Evolutionary conservation across 1,140 invertebrate species (phyloP).

Genomic region (Solenopsis invicta): DNA sequence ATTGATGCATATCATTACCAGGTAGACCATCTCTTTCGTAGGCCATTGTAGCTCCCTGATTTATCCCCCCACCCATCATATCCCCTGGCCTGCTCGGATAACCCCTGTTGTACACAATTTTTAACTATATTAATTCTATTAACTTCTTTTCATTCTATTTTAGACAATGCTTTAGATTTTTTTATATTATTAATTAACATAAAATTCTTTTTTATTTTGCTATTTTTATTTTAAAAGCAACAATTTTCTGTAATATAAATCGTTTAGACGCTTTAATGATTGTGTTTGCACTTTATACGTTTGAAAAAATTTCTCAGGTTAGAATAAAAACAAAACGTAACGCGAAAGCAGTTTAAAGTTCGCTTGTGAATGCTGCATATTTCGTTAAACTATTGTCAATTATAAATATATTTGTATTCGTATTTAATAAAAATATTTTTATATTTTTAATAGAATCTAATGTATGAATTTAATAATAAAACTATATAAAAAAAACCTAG

Average conservation of each 20-base stretch:
- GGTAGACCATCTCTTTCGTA: conserved; percentile 69
- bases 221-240: conserved; percentile 34
- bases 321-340: conserved; percentile 70
- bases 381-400: neutral
- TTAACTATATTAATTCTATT: conserved; percentile 66
- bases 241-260: conserved; percentile 10
- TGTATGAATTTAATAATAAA: neutral
- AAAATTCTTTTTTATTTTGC: neutral
- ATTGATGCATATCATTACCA: conserved; percentile 74
- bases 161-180: conserved; percentile 40
- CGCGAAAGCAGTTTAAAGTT: neutral
- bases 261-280: conserved; percentile 18
- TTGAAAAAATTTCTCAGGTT: conserved; percentile 61
- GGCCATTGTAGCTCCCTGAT: conserved; percentile 68
- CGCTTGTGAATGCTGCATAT: neutral
- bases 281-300: neutral
- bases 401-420: neutral
- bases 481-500: neutral
- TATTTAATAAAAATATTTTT: neutral
- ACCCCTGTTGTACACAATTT: conserved; percentile 72
- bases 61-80: conserved; percentile 71
- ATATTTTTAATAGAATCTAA: neutral
- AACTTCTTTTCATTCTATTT: conserved; percentile 74
- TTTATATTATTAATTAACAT: neutral
- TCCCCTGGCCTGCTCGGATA: conserved; percentile 71